Evolutionary conservation across 2,113 vertebrate species (phyloP).

Genomic region (Miniopterus natalensis): DNA sequence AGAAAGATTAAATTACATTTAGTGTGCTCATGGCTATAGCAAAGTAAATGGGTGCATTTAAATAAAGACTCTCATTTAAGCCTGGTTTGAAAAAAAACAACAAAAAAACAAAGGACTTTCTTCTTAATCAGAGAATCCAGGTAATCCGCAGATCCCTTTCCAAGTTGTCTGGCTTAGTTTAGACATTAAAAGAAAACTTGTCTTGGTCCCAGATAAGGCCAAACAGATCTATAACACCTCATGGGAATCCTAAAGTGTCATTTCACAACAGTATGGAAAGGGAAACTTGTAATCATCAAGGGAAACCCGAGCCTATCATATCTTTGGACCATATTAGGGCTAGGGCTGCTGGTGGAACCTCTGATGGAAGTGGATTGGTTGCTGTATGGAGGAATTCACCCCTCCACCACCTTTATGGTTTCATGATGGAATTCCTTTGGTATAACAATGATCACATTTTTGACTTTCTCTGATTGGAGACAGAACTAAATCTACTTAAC

Average conservation of each 20-base stretch:
- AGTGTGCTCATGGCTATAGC: neutral
- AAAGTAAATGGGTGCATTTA: conserved; percentile 15
- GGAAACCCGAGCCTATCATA: neutral
- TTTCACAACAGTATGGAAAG: neutral
- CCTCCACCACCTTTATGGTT: neutral
- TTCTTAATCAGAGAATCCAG: neutral
- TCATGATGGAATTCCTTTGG: neutral
- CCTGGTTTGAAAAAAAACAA: conserved; percentile 27
- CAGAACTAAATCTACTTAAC: conserved; percentile 23
- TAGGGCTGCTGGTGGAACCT: neutral
- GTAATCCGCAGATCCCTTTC: neutral
- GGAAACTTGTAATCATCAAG: neutral
- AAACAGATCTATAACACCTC: neutral
- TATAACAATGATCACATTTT: neutral
- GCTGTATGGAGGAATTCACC: neutral
- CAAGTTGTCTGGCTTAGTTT: conserved; percentile 1
- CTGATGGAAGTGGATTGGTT: neutral
- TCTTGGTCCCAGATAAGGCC: neutral
- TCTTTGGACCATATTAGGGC: neutral
- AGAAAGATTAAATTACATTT: neutral
- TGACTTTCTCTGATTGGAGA: conserved; percentile 40
- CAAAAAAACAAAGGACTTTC: neutral
- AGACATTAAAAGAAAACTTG: neutral
- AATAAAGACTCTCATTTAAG: neutral
- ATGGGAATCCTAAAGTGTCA: conserved; percentile 9